phyloP scores from a whole-genome alignment of 2,797 vertebrate genomes.

The Hoplostethus atlanticus region DNA sequence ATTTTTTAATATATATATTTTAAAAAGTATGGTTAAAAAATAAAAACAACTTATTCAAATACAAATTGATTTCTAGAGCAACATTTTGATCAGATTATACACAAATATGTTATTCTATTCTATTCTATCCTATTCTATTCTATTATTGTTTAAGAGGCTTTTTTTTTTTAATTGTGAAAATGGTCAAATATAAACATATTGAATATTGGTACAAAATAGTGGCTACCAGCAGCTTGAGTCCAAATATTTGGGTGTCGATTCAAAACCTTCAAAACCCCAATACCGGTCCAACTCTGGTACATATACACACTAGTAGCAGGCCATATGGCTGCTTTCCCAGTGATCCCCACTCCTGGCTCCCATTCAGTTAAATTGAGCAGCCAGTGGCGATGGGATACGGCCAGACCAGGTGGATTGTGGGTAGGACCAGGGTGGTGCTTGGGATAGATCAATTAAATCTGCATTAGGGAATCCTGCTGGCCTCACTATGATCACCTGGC shows the following conservation, averaged over 20 bases:
- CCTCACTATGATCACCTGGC: slow-evolving; percentile 41
- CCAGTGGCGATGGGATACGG: slow-evolving; percentile 39
- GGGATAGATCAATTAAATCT: slow-evolving; percentile 71
- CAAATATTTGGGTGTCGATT: too few relatives aligned
- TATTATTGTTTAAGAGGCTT: too few relatives aligned
- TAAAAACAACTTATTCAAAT: too few relatives aligned
- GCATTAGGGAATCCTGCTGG: slow-evolving; percentile 67
- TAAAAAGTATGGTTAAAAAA: neutral
- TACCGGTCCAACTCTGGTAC: neutral
- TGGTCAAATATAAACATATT: too few relatives aligned
- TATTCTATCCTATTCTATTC: too few relatives aligned
- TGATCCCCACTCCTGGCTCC: slow-evolving; percentile 66
- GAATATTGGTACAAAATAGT: too few relatives aligned
- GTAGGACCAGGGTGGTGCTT: slow-evolving; percentile 39
- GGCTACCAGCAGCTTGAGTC: too few relatives aligned
- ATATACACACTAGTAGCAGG: slow-evolving; percentile 7
- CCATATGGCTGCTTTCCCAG: slow-evolving; percentile 52
- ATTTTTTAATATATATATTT: too few relatives aligned
- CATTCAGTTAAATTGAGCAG: slow-evolving; percentile 42
- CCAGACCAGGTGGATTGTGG: slow-evolving; percentile 59
- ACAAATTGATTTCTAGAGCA: too few relatives aligned
- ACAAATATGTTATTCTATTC: neutral
- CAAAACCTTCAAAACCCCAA: too few relatives aligned
- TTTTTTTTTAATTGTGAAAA: too few relatives aligned
- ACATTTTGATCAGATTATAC: too few relatives aligned